Base-by-base conservation (phyloP, 2,888 invertebrate genomes). In the Monochamus alternatus region DNA sequence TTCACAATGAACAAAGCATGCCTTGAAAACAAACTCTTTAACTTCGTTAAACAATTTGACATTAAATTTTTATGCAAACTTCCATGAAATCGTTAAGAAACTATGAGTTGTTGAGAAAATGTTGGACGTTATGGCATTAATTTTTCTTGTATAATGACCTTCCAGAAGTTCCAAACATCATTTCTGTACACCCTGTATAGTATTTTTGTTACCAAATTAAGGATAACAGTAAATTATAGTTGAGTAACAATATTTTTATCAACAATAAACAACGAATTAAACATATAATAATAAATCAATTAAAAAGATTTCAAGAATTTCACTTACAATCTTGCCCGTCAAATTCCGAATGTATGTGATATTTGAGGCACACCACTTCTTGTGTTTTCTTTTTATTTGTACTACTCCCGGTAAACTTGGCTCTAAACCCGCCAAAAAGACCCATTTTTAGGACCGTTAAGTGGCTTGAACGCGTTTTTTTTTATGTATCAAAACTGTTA, bases 341-440 rank as follows among this genome's bases (percentile, higher is more conserved):
- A 70, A 85, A 85, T 74, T 86, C 85, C 44, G 84, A 81, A 66
- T 75, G 79, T 3, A 80, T 71, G 5, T 79, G 79, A 70, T 83
- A 85, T 62, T 81, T 82, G 47, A 84, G 65, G 75, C 85, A 82
- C 14, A 85, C 84, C 9, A 86, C 83, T 32, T 79, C 75, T 9
- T 69, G 51, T 14, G 52, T 73, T 74, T 82, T 80, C 1, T 73
- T 59, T 38, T 77, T 71, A 2, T 67, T 60, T 32, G 78, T 80
- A 9, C 66, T 74, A 63, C 83, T 80, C 68, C 75, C 80, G 1
- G 78, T 82, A 63, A 85, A 82, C 79, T 85, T 86, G 9, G 82
- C 85, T 74, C 80, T 85, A 74, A 85, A 85, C 22, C 85, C 82
- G 30, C 85, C 81, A 70, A 85, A 83, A 68, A 85, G 78, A 9